Evolutionary conservation across 2,113 vertebrate species (phyloP), one percentile per base, ranked within the genome.

Genomic region (Acrocephalus arundinaceus): DNA sequence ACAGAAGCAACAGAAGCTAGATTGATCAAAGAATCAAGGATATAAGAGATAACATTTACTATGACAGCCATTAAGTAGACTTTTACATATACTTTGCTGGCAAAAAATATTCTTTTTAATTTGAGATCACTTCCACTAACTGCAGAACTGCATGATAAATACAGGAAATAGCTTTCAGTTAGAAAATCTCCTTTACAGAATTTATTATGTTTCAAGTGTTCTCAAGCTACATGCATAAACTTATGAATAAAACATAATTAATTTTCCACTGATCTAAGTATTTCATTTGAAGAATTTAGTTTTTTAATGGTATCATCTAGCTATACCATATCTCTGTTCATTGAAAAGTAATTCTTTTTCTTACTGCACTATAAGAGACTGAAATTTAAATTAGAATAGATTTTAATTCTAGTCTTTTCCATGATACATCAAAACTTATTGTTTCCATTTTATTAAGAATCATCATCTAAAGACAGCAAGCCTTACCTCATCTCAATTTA

Each of bases 301-400:
- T 70, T 85, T 80, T 77, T 87, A 94, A 89, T 77, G 67, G 76
- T 58, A 90, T 70, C 75, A 76, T 49, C 77, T 90, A 95, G 58
- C 84, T 88, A 91, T 82, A 65, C 14, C 27, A 58, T 66, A 54
- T 59, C 55, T 89, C 55, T 11, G 12, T 80, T 94, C 80, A 92
- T 37, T 72, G 62, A 91, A 59, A 91, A 97, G 24, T 61, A 96
- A 92, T 96, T 96, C 55, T 31, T 94, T 96, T 85, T 80, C 89
- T 93, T 83, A 80, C 62, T 91, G 25, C n/a, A 85, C 35, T 90
- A 61, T 49, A 88, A 79, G 54, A 91, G 21, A 91, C 6, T 72
- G 52, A 85, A 85, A 94, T 92, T 95, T 94, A 83, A 95, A 83
- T 91, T 79, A 77, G 75, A 96, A 97, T 52, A 94, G 39, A 95